Percentiles rank a stretch among this genome's conserved stretches.
Evolutionary conservation across 2,113 vertebrate genomes (phyloP).

Genomic region (Cochlearius cochlearius): DNA sequence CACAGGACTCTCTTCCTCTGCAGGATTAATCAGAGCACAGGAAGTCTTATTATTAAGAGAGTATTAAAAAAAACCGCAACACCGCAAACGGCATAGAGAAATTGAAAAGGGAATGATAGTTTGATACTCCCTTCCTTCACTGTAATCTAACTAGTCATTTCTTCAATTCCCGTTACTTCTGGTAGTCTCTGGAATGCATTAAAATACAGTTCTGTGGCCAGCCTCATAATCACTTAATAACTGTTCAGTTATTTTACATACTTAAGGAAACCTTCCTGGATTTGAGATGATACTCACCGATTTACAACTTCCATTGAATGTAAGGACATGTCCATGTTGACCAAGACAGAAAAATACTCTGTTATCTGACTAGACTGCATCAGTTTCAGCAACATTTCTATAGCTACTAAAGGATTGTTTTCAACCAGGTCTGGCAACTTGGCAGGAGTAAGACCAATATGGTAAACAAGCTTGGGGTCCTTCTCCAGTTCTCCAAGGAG

Average conservation of each 20-base stretch:
- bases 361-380: constrained; percentile 99
- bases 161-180: neutral
- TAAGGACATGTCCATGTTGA: constrained; percentile 99
- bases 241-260: neutral
- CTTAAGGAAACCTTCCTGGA: neutral
- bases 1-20: neutral
- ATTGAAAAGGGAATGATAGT: neutral
- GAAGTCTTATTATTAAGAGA: neutral
- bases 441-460: constrained; percentile 92
- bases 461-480: constrained; percentile 96
- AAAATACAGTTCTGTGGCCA: neutral
- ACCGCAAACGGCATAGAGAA: neutral
- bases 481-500: constrained; percentile 95
- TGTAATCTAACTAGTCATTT: neutral
- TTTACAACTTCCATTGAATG: constrained; percentile 99
- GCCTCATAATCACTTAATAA: neutral
- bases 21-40: neutral
- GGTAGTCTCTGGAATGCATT: neutral
- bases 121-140: neutral
- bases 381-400: constrained; percentile 97
- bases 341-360: constrained; percentile 96
- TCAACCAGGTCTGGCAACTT: constrained; percentile 97
- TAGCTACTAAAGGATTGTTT: constrained; percentile 97
- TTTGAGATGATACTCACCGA: constrained; percentile 75
- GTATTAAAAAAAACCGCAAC: neutral